phyloP scores from a whole-genome alignment of 2,113 vertebrate species.

The Mus pahari region DNA sequence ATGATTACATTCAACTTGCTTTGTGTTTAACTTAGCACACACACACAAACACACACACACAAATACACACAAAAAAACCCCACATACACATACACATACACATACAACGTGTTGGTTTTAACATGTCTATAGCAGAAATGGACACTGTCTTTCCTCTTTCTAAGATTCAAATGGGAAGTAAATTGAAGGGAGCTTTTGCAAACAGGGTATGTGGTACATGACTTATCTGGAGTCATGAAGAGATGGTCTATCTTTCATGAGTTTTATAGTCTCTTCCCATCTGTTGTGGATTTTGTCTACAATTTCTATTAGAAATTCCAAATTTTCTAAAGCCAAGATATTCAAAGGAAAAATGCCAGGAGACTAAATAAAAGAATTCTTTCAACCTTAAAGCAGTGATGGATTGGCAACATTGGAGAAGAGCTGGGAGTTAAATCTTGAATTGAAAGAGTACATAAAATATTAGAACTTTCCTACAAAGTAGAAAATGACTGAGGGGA shows the following conservation, averaged over 20 bases:
- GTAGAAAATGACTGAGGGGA: not conserved
- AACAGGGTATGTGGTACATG: not conserved
- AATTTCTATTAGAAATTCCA: constrained; percentile 55
- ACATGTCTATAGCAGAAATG: not conserved
- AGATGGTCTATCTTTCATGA: constrained; percentile 39
- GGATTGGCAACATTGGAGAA: constrained; percentile 48
- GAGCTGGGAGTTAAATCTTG: constrained; percentile 29
- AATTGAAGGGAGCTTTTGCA: not conserved
- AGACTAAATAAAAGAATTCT: constrained; percentile 49
- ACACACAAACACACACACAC: not conserved
- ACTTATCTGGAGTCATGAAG: not conserved
- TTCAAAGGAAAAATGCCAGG: constrained; percentile 46
- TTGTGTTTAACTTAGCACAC: not conserved
- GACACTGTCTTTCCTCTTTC: not conserved
- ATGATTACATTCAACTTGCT: not conserved
- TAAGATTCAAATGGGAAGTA: constrained; percentile 16
- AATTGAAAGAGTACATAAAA: constrained; percentile 11
- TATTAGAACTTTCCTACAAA: not conserved
- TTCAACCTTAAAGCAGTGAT: constrained; percentile 42
- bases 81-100: too few relatives aligned
- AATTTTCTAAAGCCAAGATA: constrained; percentile 63
- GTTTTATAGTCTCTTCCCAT: constrained; percentile 61
- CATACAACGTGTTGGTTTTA: constrained; percentile 36
- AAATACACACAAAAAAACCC: too few relatives aligned
- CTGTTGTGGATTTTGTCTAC: constrained; percentile 59